Base-by-base conservation (phyloP, 1,140 invertebrate species). In the Geopemphigus sp. region DNA sequence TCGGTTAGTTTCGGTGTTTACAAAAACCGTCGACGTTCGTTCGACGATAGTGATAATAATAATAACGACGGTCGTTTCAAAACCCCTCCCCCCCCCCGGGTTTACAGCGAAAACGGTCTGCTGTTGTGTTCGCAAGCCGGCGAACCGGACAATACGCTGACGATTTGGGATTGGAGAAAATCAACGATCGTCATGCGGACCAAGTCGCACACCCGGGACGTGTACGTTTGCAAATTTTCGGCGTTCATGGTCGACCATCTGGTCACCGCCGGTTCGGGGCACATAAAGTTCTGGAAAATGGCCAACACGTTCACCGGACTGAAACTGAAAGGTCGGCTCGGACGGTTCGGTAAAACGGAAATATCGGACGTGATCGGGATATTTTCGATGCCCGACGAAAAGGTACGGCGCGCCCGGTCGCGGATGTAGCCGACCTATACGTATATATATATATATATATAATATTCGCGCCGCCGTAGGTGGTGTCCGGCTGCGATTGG, bases 281-380 rank as follows among this genome's bases (percentile, higher is more conserved):
- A 96, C 84, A 94, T 97, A 80, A 94, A 94, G 87, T 95, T 95
- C 87, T 97, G 95, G 95, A 96, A 94, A 88, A 95, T 96, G 90
- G 91, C 91, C 0, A 84, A 90, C 82, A 96, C 95, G 0, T 96
- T 96, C 84, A 96, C 95, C 0, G 95, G 95, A 3, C 85, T 96
- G 0, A 97, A 97, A 85, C 86, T 97, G 3, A 91, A 95, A 86
- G 94, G 94, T 5, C 89, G 92, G 83, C 84, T 94, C 24, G 95
- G 95, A 8, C 88, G 92, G 84, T 97, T 96, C 87, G 94, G 94
- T 1, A 94, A 93, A 86, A 96, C 93, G 19, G 93, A 95, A 85
- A 94, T 95, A 81, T 94, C 93, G 59, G 93, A 96, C 84, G 93
- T 96, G 26, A 87, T 92, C 64, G 93, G 93, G 1, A 90, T 93